Percentiles rank a stretch among this genome's conserved stretches.
These are phyloP conservation scores for Cinclus mexicanus DNA, from an alignment of 2,113 vertebrate species.

Conservation along the genomic window DNA sequence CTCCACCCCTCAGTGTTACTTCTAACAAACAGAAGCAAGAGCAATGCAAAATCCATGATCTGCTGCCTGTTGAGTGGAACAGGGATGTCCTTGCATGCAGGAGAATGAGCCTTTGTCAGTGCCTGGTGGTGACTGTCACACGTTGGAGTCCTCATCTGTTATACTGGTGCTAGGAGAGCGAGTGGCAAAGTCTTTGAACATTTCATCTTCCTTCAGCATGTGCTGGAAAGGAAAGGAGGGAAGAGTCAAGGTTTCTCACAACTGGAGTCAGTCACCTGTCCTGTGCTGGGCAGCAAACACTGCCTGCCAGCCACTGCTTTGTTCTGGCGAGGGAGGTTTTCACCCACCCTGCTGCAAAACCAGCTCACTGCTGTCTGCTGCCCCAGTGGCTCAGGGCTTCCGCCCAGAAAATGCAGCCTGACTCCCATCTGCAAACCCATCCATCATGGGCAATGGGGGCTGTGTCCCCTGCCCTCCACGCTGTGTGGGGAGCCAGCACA, in stretches of 20 bases:
- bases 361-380: background rate
- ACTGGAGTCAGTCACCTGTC: background rate
- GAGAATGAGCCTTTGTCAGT: background rate
- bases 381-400: rapidly evolving
- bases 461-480: rapidly evolving
- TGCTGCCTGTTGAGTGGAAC: background rate
- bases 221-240: conserved; percentile 76
- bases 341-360: rapidly evolving
- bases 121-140: conserved; percentile 72
- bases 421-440: background rate
- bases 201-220: conserved; percentile 96
- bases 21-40: conserved; percentile 41
- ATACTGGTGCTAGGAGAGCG: conserved; percentile 87
- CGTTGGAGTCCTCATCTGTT: conserved; percentile 90
- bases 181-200: conserved; percentile 88
- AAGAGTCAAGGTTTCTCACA: background rate
- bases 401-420: background rate
- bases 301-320: background rate
- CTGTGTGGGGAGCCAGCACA: background rate
- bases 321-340: background rate
- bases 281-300: background rate
- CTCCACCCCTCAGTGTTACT: background rate
- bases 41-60: background rate
- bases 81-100: background rate
- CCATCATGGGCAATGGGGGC: rapidly evolving